Percentiles rank a stretch among this genome's conserved stretches.
These are phyloP conservation scores for Scaptomyza reducta DNA, from an alignment of 2,888 invertebrate genomes.

Conservation along the genomic window DNA sequence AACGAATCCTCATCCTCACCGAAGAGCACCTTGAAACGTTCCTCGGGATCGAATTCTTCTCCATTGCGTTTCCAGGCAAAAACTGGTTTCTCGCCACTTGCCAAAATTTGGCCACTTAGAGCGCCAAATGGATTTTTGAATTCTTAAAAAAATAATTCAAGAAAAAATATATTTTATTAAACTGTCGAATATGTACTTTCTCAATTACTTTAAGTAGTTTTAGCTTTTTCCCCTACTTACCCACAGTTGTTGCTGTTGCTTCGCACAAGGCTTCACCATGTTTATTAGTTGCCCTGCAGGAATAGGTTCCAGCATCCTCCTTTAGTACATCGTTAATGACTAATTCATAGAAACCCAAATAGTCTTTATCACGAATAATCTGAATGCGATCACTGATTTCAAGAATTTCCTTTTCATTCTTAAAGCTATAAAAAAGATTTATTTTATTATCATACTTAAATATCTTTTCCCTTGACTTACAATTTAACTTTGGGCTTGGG, in stretches of 20 bases:
- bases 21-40: slow-evolving; percentile 94
- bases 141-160: slow-evolving; percentile 84
- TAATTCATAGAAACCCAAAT: slow-evolving; percentile 94
- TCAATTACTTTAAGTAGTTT: no score
- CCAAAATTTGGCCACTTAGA: slow-evolving; percentile 87
- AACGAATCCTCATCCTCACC: slow-evolving; percentile 96
- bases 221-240: slow-evolving; percentile 83
- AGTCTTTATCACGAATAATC: slow-evolving; percentile 90
- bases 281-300: slow-evolving; percentile 92
- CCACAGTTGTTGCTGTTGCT: slow-evolving; percentile 91
- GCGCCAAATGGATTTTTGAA: slow-evolving; percentile 93
- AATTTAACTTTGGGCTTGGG: slow-evolving; percentile 96
- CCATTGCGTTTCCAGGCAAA: slow-evolving; percentile 96
- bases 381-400: slow-evolving; percentile 88
- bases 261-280: slow-evolving; percentile 91
- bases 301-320: slow-evolving; percentile 92
- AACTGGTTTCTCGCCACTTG: slow-evolving; percentile 90
- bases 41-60: slow-evolving; percentile 93
- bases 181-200: no score
- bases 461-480: slow-evolving; percentile 86
- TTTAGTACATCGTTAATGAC: slow-evolving; percentile 92
- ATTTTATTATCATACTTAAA: neutral
- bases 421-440: slow-evolving; percentile 87
- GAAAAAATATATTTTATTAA: no score
- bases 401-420: slow-evolving; percentile 90